Conservation (phyloP, 2,797 vertebrate genomes). For the Aeoliscus strigatus region DNA sequence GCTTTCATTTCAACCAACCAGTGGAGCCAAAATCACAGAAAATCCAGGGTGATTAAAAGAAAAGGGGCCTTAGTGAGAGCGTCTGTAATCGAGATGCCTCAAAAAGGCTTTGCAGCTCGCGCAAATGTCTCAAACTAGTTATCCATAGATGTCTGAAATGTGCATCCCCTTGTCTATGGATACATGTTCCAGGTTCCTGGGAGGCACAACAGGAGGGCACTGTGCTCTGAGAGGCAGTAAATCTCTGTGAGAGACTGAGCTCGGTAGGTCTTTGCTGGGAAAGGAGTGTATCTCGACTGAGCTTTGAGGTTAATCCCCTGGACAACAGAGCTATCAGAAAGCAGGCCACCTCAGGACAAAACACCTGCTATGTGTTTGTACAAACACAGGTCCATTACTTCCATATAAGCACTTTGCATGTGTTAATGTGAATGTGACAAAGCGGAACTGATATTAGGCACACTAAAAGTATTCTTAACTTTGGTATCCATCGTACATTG, state of each 20-base stretch:
- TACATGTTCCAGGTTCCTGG: conserved; percentile 17
- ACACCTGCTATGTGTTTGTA: neutral
- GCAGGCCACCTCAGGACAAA: conserved; percentile 43
- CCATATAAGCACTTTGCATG: neutral
- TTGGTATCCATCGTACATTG: too few species aligned
- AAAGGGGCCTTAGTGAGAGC: conserved; percentile 19
- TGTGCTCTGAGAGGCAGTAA: conserved; percentile 43
- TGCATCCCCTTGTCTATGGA: conserved; percentile 10
- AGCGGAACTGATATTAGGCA: neutral
- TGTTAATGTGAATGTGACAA: conserved; percentile 1
- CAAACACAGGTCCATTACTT: neutral
- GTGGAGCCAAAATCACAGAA: conserved; percentile 25
- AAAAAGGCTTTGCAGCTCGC: conserved; percentile 14
- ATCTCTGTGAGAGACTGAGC: conserved; percentile 43
- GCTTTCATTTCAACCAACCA: conserved; percentile 43
- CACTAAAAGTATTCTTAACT: conserved; percentile 5
- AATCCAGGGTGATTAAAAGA: conserved; percentile 29
- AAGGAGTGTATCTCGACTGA: conserved; percentile 32
- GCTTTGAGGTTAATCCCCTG: conserved; percentile 67
- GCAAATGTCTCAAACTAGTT: conserved; percentile 4
- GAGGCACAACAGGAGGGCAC: conserved; percentile 13
- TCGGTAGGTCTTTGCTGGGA: conserved; percentile 33
- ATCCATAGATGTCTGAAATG: conserved; percentile 3
- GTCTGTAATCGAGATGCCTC: conserved; percentile 17
- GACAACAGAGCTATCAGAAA: conserved; percentile 52